Evolutionary conservation across 2,113 vertebrate genomes (phyloP).

Genomic region (Cryptomyrus ogoouensis): DNA sequence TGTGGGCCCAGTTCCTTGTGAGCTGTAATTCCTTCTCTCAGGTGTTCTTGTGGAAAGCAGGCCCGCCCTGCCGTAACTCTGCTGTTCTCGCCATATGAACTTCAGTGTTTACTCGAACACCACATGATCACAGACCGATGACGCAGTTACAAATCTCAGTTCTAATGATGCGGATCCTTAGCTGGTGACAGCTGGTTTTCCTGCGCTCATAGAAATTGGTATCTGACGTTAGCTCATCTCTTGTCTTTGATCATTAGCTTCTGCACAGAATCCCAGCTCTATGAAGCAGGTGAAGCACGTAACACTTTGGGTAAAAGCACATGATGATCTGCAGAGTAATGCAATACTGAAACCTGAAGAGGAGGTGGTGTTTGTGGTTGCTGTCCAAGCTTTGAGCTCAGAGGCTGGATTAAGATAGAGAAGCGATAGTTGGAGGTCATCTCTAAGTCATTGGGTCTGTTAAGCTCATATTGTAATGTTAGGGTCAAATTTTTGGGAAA

Average conservation of each 20-base stretch:
- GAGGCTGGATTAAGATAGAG: not conserved
- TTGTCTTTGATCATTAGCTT: not conserved
- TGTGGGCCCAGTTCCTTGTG: not conserved
- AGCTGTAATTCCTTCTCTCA: not conserved
- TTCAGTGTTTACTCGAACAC: not conserved
- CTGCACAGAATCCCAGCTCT: not conserved
- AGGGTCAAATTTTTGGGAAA: not conserved
- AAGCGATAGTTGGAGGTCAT: not conserved
- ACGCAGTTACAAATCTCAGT: not conserved
- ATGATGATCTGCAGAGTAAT: not conserved
- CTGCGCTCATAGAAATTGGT: not conserved
- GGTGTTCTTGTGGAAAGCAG: not conserved
- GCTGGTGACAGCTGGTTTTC: not conserved
- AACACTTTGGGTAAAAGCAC: not conserved
- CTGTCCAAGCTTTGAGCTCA: not conserved
- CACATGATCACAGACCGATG: not conserved
- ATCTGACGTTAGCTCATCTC: not conserved
- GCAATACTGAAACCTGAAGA: not conserved
- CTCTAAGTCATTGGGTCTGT: not conserved
- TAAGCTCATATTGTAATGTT: not conserved
- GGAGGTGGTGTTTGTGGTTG: not conserved
- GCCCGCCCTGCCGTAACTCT: not conserved
- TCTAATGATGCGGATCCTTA: not conserved
- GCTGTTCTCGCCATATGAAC: not conserved
- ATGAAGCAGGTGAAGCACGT: not conserved